A percentile compares a stretch with the other conserved stretches of the same genome.
These are phyloP conservation scores for Lucifuga dentata DNA, from an alignment of 2,113 vertebrate species.

Conservation along the genomic window DNA sequence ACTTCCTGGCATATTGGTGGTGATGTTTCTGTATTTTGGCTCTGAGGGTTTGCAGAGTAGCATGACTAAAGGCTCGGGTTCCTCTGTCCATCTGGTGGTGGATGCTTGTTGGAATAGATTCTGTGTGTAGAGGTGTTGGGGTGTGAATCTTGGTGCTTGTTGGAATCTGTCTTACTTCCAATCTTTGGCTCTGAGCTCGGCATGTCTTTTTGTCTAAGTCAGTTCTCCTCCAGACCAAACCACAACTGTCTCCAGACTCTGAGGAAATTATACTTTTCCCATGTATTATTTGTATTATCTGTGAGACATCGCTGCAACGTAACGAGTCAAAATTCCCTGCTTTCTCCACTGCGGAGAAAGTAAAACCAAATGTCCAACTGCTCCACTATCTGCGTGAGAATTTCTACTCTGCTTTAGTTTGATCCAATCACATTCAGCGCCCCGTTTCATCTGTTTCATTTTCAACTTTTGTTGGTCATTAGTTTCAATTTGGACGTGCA, in stretches of 20 bases:
- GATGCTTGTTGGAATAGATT: conserved; percentile 14
- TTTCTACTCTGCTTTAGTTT: too few species aligned
- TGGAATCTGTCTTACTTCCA: not conserved
- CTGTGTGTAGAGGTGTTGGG: not conserved
- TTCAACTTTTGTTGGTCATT: not conserved
- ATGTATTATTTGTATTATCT: too few species aligned
- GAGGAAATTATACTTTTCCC: too few species aligned
- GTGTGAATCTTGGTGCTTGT: not conserved
- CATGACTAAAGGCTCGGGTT: not conserved
- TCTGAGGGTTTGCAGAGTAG: not conserved
- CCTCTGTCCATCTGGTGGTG: conserved; percentile 27
- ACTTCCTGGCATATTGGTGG: not conserved
- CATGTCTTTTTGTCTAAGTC: not conserved
- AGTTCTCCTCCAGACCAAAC: too few species aligned
- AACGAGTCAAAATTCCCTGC: too few species aligned
- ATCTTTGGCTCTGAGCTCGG: not conserved
- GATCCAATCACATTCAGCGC: too few species aligned
- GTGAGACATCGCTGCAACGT: too few species aligned
- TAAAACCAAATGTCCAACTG: too few species aligned
- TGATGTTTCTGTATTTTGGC: conserved; percentile 8
- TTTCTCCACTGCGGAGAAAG: too few species aligned
- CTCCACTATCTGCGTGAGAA: too few species aligned
- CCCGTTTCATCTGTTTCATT: too few species aligned
- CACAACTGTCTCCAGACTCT: too few species aligned
- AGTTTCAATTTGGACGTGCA: conserved; percentile 16